Percentiles rank a stretch among this genome's conserved stretches.
These are phyloP conservation scores for Cyprinodon tularosa DNA, from an alignment of 2,113 vertebrate species.

Conservation along the genomic window DNA sequence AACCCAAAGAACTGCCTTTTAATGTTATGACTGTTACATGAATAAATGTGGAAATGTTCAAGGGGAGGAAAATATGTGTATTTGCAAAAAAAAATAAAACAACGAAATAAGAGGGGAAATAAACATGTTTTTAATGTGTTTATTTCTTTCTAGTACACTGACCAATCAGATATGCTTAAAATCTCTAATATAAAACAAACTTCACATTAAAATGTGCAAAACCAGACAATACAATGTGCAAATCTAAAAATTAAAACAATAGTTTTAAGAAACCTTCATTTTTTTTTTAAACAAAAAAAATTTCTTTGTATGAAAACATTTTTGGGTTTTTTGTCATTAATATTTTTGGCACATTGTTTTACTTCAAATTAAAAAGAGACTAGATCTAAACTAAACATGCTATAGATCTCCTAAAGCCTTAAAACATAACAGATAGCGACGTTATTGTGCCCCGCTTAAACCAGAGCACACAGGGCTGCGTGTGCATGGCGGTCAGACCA, in stretches of 20 bases:
- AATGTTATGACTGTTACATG: background rate
- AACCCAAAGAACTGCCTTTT: background rate
- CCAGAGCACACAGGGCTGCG: background rate
- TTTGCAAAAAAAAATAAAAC: too few species aligned
- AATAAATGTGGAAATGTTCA: background rate
- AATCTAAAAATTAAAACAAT: background rate
- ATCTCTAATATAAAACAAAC: conserved; percentile 33
- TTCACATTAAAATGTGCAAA: conserved; percentile 38
- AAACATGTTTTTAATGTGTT: conserved; percentile 16
- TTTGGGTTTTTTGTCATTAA: too few species aligned
- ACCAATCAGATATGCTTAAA: conserved; percentile 21
- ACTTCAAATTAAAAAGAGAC: background rate
- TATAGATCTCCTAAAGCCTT: background rate
- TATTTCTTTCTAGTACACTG: conserved; percentile 38
- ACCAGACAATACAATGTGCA: conserved; percentile 1
- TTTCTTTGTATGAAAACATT: background rate
- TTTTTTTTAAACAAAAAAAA: background rate
- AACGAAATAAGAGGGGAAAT: background rate
- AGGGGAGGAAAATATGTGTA: background rate
- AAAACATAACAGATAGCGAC: conserved; percentile 12
- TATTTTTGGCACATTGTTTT: background rate
- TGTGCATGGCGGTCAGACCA: background rate
- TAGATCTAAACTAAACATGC: background rate
- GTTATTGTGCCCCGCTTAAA: background rate
- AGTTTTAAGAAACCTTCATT: conserved; percentile 2